A percentile compares a stretch with the other conserved stretches of the same genome.
These are phyloP conservation scores for Agapornis roseicollis DNA, from an alignment of 2,113 vertebrate genomes.

Conservation along the genomic window DNA sequence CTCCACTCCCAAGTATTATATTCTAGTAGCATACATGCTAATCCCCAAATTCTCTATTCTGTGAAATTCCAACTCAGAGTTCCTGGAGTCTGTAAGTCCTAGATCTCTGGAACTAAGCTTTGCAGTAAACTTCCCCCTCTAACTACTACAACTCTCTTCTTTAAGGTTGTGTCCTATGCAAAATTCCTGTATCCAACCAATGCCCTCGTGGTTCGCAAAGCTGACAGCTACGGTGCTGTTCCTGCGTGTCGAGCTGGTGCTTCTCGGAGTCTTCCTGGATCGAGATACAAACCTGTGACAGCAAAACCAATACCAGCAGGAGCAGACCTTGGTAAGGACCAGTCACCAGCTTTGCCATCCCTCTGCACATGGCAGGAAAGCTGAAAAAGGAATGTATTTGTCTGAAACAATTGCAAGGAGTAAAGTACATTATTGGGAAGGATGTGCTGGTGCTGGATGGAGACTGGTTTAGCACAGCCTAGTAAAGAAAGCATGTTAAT, in stretches of 20 bases:
- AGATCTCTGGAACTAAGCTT: background rate
- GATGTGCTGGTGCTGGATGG: background rate
- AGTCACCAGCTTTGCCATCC: background rate
- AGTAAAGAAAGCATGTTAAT: background rate
- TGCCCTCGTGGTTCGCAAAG: conserved; percentile 86
- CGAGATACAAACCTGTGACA: conserved; percentile 77
- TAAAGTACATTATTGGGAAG: background rate
- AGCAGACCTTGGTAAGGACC: conserved; percentile 83
- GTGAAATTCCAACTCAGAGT: background rate
- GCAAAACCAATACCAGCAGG: conserved; percentile 77
- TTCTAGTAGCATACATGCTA: background rate
- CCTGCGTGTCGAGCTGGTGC: conserved; percentile 75
- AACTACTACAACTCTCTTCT: background rate
- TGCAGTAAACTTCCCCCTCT: background rate
- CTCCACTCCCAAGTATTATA: background rate
- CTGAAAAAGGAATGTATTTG: background rate
- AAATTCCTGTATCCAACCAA: conserved; percentile 95
- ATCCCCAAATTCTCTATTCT: background rate
- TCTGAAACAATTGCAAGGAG: background rate
- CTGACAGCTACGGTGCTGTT: conserved; percentile 72
- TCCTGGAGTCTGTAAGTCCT: background rate
- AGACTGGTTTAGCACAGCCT: background rate
- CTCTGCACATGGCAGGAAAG: background rate
- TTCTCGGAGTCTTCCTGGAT: conserved; percentile 73
- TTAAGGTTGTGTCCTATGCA: conserved; percentile 94